Conservation (phyloP, 2,888 invertebrate genomes). For the Apotomis turbidana region DNA sequence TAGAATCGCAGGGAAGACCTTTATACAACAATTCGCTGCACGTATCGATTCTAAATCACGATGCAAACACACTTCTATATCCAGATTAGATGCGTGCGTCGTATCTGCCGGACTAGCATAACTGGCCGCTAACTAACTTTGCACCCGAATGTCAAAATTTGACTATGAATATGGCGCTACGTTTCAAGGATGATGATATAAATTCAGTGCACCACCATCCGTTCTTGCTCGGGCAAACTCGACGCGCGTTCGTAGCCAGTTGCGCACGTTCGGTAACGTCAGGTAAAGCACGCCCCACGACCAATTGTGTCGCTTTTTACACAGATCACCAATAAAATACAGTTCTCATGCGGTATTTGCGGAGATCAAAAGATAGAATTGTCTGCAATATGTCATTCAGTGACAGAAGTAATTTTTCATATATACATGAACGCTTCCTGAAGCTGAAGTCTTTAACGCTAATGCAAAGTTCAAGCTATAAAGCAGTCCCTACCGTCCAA, state of each 20-base stretch:
- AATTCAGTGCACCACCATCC: neutral
- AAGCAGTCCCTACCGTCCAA: slow-evolving; percentile 47
- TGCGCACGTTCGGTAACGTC: no score
- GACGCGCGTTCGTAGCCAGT: no score
- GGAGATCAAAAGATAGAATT: no score
- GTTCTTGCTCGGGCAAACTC: no score
- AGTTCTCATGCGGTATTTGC: no score
- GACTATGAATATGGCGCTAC: neutral
- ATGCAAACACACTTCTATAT: slow-evolving; percentile 47
- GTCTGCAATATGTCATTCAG: no score
- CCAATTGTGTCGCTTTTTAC: no score
- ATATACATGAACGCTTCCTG: neutral
- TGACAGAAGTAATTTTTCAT: neutral
- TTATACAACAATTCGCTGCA: slow-evolving; percentile 63
- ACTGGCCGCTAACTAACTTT: no score
- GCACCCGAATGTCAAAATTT: slow-evolving; percentile 1
- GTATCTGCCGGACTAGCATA: slow-evolving; percentile 1
- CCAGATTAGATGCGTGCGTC: neutral
- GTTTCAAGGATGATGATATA: neutral
- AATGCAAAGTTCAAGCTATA: slow-evolving; percentile 11
- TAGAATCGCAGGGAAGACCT: slow-evolving; percentile 58
- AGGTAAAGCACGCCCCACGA: no score
- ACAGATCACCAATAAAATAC: no score
- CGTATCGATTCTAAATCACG: slow-evolving; percentile 58
- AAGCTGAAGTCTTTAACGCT: neutral